These are phyloP conservation scores for Tapirus indicus DNA, from an alignment of 2,797 vertebrate genomes.

Conservation along the genomic window DNA sequence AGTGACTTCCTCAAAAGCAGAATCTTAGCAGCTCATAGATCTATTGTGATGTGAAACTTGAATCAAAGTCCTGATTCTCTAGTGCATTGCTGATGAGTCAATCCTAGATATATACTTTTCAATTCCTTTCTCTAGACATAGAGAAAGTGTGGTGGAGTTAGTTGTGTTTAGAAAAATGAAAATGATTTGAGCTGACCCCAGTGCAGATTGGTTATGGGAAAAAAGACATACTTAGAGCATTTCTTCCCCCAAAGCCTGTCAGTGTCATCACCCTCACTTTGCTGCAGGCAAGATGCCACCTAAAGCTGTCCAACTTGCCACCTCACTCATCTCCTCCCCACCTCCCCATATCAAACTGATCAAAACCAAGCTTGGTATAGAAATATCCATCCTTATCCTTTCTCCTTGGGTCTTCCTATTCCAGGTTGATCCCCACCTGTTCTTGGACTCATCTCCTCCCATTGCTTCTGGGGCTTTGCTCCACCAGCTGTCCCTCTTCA, in stretches of 20 bases:
- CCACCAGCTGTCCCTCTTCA: not conserved
- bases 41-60: not conserved
- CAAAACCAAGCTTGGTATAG: not conserved
- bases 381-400: not conserved
- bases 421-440: not conserved
- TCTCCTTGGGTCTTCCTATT: not conserved
- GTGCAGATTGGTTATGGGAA: not conserved
- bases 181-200: not conserved
- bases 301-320: not conserved
- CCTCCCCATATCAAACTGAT: not conserved
- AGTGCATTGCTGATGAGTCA: not conserved
- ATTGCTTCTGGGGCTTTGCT: not conserved
- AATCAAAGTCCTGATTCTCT: not conserved
- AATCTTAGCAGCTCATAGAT: not conserved
- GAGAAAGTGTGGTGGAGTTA: not conserved
- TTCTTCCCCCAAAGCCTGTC: not conserved
- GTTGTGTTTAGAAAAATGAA: not conserved
- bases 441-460: not conserved
- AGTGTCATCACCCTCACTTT: not conserved
- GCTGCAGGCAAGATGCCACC: not conserved
- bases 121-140: not conserved
- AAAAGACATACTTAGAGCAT: not conserved
- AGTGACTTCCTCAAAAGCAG: not conserved
- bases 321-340: not conserved
- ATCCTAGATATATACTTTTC: not conserved